phyloP scores from a whole-genome alignment of 2,888 invertebrate genomes.

The Drosophila pseudotalamancana region DNA sequence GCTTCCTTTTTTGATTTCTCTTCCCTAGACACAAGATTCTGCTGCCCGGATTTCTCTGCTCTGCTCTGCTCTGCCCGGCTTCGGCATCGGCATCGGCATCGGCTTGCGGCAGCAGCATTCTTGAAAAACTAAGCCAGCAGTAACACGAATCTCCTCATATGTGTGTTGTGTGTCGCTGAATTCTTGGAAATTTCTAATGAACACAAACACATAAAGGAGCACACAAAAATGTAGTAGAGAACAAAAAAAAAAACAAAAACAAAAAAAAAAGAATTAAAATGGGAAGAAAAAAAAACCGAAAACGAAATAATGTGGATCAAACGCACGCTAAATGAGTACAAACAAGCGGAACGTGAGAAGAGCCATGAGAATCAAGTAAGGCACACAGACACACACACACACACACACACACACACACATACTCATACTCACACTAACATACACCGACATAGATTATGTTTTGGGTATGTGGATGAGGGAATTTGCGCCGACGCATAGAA shows the following conservation, averaged over 20 bases:
- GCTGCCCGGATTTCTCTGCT: slow-evolving; percentile 7
- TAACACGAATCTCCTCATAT: slow-evolving; percentile 64
- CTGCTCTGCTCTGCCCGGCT: background rate
- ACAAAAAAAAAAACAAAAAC: slow-evolving; percentile 33
- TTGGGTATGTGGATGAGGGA: slow-evolving; percentile 14
- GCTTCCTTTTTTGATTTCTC: slow-evolving; percentile 17
- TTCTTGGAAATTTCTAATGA: slow-evolving; percentile 77
- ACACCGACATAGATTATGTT: background rate
- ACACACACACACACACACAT: slow-evolving; percentile 3
- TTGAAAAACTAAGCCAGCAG: slow-evolving; percentile 75
- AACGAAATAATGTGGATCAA: slow-evolving; percentile 65
- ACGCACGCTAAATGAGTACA: slow-evolving; percentile 66
- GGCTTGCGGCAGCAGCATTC: slow-evolving; percentile 24
- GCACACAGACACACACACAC: slow-evolving; percentile 31
- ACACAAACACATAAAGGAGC: slow-evolving; percentile 77
- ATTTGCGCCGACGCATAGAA: slow-evolving; percentile 45
- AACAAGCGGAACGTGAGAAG: slow-evolving; percentile 67
- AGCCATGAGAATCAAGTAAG: slow-evolving; percentile 63
- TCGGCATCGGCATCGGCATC: background rate
- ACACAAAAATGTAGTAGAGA: slow-evolving; percentile 67
- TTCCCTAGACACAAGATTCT: slow-evolving; percentile 11
- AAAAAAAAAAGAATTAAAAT: slow-evolving; percentile 29
- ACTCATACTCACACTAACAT: too few relatives aligned
- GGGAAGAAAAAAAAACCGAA: slow-evolving; percentile 44
- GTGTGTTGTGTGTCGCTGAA: slow-evolving; percentile 53